Evolutionary conservation across 2,113 vertebrate genomes (phyloP), one percentile per base, ranked within the genome.

Genomic region (Redunca redunca): DNA sequence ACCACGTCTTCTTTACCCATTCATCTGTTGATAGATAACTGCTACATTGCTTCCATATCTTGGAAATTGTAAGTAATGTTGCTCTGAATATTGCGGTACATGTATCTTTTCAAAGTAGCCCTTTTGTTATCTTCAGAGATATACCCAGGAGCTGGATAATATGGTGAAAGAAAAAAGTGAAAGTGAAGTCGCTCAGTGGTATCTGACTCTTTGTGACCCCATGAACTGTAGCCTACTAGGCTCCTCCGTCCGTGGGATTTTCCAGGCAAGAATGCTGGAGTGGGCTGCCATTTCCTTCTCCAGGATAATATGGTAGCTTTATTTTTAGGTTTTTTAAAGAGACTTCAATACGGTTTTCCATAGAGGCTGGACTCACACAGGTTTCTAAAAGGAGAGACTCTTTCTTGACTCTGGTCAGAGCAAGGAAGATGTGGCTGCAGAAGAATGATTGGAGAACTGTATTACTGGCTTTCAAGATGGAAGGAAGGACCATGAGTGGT

Each of bases 171-270:
- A 7, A 62, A 62, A 62, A 33, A 19, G 46, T 19, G 46, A 50
- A 7, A 62, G 60, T 62, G 60, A 62, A 62, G 60, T 62, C 1
- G 6, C 28, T 62, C 6, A 33, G 60, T 62, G 0, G 0, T 33
- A 14, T 62, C 60, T 0, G 60, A 62, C 60, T 16, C 28, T 62
- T 16, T 16, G 60, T 33, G 60, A 62, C 28, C 60, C 6, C 6
- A 62, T 62, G 14, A 30, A 16, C 28, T 33, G 28, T 15, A 62
- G 28, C 60, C 30, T 33, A 33, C 30, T 33, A 62, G 30, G 60
- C 6, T 62, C 14, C 6, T 3, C 30, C 0, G 0, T 62, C 60
- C 0, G 0, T 62, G 3, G 30, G 30, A 33, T 62, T 33, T 62
- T 62, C 28, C 60, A 16, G 60, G 30, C 60, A 62, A 62, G 60